phyloP scores from a whole-genome alignment of 92 coral and sea anemone species.

The Isaurus tuberculatus region DNA sequence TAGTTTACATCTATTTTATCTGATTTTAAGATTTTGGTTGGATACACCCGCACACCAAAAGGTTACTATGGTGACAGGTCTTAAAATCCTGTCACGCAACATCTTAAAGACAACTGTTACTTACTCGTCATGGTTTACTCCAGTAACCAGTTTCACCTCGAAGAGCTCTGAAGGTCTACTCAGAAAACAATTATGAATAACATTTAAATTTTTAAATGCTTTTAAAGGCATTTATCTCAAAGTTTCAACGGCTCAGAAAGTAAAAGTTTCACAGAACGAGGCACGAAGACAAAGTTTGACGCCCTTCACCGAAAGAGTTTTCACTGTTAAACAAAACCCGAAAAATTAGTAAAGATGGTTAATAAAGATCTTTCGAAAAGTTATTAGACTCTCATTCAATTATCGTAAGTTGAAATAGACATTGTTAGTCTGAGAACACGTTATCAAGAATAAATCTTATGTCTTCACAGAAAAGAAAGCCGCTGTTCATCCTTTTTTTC shows the following conservation, averaged over 20 bases:
- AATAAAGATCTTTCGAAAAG: background rate
- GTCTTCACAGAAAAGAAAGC: no score
- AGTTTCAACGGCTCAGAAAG: constrained; percentile 8
- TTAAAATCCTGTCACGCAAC: background rate
- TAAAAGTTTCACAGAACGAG: background rate
- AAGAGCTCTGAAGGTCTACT: constrained; percentile 46
- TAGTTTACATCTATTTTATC: constrained; percentile 1
- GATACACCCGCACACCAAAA: background rate
- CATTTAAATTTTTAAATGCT: constrained; percentile 12
- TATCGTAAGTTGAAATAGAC: background rate
- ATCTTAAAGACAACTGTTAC: background rate
- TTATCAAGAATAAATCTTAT: no score
- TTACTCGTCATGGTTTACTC: constrained; percentile 43
- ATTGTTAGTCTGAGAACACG: background rate
- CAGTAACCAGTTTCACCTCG: constrained; percentile 49
- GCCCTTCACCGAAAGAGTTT: constrained; percentile 29
- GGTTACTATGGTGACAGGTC: background rate
- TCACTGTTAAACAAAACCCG: background rate
- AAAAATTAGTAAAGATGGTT: background rate
- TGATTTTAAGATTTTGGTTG: background rate
- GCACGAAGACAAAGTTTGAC: background rate
- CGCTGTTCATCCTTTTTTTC: no score
- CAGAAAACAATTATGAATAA: constrained; percentile 32
- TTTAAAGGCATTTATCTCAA: background rate
- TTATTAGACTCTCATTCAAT: background rate